Percentiles rank a stretch among this genome's conserved stretches.
These are phyloP conservation scores for Cacatua alba DNA, from an alignment of 2,113 vertebrate species.

Conservation along the genomic window DNA sequence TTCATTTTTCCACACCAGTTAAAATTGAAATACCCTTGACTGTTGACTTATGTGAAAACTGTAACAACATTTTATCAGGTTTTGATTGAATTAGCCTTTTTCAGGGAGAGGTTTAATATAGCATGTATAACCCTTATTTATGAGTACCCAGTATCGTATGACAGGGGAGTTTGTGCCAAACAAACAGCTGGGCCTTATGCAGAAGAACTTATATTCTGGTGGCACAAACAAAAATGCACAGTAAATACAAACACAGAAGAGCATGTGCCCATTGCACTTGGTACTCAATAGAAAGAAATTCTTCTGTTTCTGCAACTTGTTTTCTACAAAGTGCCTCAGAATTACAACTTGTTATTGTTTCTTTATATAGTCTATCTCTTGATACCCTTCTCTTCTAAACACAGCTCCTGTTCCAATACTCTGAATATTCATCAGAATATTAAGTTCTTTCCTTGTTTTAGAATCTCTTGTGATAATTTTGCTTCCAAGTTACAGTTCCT, in stretches of 20 bases:
- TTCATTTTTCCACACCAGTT: not conserved
- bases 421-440: not conserved
- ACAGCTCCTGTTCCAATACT: not conserved
- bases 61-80: not conserved
- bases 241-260: slow-evolving; percentile 25
- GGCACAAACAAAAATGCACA: not conserved
- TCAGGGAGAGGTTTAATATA: not conserved
- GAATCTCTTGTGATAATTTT: not conserved
- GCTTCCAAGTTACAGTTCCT: not conserved
- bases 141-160: not conserved
- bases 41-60: slow-evolving; percentile 2
- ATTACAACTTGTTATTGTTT: not conserved
- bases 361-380: not conserved
- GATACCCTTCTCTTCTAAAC: not conserved
- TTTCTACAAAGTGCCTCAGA: not conserved
- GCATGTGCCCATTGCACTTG: not conserved
- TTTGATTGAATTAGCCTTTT: slow-evolving; percentile 28
- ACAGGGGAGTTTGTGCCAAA: not conserved
- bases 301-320: not conserved
- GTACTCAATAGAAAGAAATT: not conserved
- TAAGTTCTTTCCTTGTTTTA: not conserved
- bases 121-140: not conserved
- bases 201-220: not conserved
- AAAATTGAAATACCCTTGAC: not conserved
- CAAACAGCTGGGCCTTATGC: not conserved